A percentile compares a stretch with the other conserved stretches of the same genome.
These are phyloP conservation scores for Sarotherodon lohbergeri DNA, from an alignment of 2,113 vertebrate genomes.

Conservation along the genomic window DNA sequence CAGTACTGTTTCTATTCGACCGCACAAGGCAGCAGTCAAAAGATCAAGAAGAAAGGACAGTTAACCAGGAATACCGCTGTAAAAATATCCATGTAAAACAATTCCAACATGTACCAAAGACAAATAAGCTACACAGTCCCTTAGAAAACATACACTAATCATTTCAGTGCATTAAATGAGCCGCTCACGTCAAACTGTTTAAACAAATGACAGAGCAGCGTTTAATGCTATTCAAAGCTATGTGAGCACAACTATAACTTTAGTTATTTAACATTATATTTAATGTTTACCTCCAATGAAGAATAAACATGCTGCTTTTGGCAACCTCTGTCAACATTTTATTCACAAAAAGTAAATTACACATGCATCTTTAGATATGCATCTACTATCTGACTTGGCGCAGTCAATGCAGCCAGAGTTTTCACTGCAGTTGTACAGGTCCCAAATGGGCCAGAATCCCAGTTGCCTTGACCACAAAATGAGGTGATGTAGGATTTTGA, in stretches of 20 bases:
- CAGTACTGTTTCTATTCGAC: neutral
- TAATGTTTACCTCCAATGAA: slow-evolving; percentile 44
- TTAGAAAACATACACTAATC: neutral
- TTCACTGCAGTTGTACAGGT: neutral
- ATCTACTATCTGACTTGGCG: neutral
- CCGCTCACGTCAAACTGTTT: neutral
- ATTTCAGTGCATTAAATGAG: neutral
- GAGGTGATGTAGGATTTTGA: neutral
- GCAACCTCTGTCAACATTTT: neutral
- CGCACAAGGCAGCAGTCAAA: neutral
- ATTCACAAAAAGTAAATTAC: neutral
- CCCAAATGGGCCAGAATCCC: neutral
- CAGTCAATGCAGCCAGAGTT: neutral
- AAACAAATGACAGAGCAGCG: neutral
- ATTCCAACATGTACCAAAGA: neutral
- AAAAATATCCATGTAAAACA: neutral
- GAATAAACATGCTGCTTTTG: slow-evolving; percentile 33
- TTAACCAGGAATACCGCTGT: neutral
- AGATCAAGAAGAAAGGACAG: neutral
- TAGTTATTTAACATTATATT: neutral
- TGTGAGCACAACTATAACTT: neutral
- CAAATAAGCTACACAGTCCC: neutral
- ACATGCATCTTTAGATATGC: neutral
- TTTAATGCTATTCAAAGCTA: neutral
- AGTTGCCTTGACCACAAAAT: neutral